Evolutionary conservation across 2,113 vertebrate species (phyloP), one percentile per base, ranked within the genome.

Genomic region (Mobula birostris): DNA sequence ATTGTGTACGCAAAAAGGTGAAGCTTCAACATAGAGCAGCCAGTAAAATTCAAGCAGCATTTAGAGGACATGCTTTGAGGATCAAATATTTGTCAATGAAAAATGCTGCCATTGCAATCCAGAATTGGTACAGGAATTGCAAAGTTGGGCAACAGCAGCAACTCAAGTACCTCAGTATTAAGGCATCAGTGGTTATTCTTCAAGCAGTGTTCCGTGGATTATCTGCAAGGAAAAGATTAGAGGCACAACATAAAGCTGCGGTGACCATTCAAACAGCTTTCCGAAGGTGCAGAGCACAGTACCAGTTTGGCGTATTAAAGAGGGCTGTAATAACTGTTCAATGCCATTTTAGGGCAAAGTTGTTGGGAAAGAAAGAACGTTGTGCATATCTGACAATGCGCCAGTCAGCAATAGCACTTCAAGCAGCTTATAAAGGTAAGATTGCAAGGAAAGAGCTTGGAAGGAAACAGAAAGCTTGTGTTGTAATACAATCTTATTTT

Each of bases 371-470:
- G 58, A 96, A 96, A 85, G 95, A 96, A 9, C 95, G 83, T 15
- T 83, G 32, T 74, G 95, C 96, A 1, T 98, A 97, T 0, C 0
- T 95, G 0, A 92, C 79, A 36, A 94, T 98, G 0, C 95, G 93
- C 66, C 83, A 29, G 0, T 96, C 97, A 0, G 95, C 94, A 0
- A 36, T 97, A 79, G 2, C 0, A 24, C 77, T 98, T 70, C 99
- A 99, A 95, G 97, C 98, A 0, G 5, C 95, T 0, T 99, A 98
- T 98, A 97, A 97, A 95, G 97, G 97, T 14, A 96, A 93, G 95
- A 77, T 79, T 0, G 96, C 95, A 48, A 97, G 98, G 94, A 97
- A 94, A 94, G 95, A 9, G 0, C 95, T 98, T 0, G 94, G 95
- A 70, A 96, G 66, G 94, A 94, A 95, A 15, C 96, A 96, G 29